phyloP scores from a whole-genome alignment of 2,113 vertebrate genomes.

The Rissa tridactyla region DNA sequence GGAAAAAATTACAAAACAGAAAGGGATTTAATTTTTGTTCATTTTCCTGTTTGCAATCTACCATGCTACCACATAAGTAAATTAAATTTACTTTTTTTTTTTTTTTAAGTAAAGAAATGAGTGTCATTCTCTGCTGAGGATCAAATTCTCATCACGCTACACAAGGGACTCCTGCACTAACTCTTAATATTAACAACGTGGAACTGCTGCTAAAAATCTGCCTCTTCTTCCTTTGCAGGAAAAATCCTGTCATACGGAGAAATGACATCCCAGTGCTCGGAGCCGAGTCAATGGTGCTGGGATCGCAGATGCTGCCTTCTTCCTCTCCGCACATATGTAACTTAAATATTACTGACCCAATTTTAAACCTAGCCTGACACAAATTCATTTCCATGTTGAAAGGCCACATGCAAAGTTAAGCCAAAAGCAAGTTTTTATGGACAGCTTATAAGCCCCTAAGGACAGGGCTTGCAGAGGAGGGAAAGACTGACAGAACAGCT shows the following conservation, averaged over 20 bases:
- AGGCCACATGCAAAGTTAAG: not conserved
- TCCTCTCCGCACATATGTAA: not conserved
- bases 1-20: not conserved
- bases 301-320: not conserved
- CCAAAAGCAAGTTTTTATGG: constrained; percentile 4
- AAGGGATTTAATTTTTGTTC: not conserved
- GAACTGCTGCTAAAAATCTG: not conserved
- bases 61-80: not conserved
- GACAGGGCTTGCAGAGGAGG: not conserved
- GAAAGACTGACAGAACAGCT: not conserved
- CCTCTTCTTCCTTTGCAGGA: not conserved
- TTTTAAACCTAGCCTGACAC: constrained; percentile 33
- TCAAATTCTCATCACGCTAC: not conserved
- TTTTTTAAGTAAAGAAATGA: not conserved
- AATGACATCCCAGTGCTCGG: not conserved
- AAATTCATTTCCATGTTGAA: constrained; percentile 17
- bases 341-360: constrained; percentile 24
- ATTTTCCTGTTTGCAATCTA: not conserved
- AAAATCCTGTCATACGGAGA: not conserved
- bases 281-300: not conserved
- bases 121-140: not conserved
- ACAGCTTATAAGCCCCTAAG: not conserved
- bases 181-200: not conserved
- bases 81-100: not conserved
- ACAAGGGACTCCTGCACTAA: not conserved